Evolutionary conservation across 2,888 invertebrate genomes (phyloP).

Genomic region (Agrotis clavis): DNA sequence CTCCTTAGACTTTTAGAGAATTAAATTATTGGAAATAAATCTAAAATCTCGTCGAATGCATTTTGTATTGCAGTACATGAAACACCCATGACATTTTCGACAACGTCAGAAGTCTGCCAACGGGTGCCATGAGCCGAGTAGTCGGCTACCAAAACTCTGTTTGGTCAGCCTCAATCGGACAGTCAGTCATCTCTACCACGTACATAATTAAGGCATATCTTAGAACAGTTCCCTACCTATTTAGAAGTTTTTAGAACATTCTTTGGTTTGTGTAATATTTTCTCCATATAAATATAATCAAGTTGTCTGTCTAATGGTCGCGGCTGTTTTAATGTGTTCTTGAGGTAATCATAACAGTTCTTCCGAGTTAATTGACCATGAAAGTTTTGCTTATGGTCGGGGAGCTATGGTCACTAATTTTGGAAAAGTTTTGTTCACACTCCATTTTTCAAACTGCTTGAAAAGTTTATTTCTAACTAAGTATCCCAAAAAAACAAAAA

Average conservation of each 20-base stretch:
- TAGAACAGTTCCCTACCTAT: slow-evolving; percentile 16
- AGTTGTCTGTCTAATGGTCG: slow-evolving; percentile 45
- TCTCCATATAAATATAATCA: slow-evolving; percentile 49
- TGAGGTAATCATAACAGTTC: slow-evolving; percentile 69
- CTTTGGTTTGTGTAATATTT: slow-evolving; percentile 42
- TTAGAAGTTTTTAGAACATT: slow-evolving; percentile 35
- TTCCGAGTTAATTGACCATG: slow-evolving; percentile 70
- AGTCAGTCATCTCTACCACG: neutral
- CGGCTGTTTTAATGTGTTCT: slow-evolving; percentile 50
- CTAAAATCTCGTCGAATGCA: no score
- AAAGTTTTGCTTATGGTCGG: slow-evolving; percentile 54
- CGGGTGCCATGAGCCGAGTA: no score
- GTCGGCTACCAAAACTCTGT: no score
- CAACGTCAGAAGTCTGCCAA: no score
- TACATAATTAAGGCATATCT: slow-evolving; percentile 61
- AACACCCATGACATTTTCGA: no score
- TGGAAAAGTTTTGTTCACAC: no score
- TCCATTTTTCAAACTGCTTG: neutral
- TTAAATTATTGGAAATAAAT: no score
- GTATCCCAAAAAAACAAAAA: no score
- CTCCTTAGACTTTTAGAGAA: no score
- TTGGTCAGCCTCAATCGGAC: no score
- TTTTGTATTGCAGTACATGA: no score
- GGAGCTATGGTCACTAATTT: slow-evolving; percentile 8
- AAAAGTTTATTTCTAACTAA: no score